phyloP scores from a whole-genome alignment of 2,888 invertebrate species.

The Drosophila greeni region DNA sequence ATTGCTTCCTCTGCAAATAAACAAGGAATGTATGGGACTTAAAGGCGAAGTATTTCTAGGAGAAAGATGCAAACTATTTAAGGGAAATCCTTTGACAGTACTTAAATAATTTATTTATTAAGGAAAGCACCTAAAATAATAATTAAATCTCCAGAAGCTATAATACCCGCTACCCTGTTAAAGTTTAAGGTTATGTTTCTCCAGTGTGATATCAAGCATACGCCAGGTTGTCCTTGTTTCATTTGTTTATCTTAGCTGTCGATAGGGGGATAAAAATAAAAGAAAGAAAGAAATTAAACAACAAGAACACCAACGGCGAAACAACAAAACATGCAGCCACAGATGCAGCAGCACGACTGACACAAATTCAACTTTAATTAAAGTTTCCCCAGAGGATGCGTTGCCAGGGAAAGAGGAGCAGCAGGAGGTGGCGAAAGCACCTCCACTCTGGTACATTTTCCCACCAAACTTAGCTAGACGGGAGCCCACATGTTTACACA shows the following conservation, averaged over 20 bases:
- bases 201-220: not conserved
- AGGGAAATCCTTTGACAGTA: not conserved
- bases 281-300: not conserved
- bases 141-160: too few relatives aligned
- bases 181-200: not conserved
- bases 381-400: slow-evolving; percentile 35
- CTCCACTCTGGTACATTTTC: slow-evolving; percentile 14
- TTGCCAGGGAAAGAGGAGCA: not conserved
- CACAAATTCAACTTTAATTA: slow-evolving; percentile 66
- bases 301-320: slow-evolving; percentile 1
- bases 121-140: too few relatives aligned
- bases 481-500: slow-evolving; percentile 48
- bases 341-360: slow-evolving; percentile 46
- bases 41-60: not conserved
- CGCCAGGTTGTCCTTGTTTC: not conserved
- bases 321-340: slow-evolving; percentile 21
- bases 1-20: slow-evolving; percentile 43
- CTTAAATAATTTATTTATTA: too few relatives aligned
- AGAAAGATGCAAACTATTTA: not conserved
- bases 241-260: slow-evolving; percentile 1
- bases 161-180: too few relatives aligned
- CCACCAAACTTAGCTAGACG: slow-evolving; percentile 17
- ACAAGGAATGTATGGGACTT: slow-evolving; percentile 12
- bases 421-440: not conserved
- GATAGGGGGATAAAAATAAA: not conserved